Evolutionary conservation across 2,888 invertebrate genomes (phyloP).

Genomic region (Hypomecis punctinalis): DNA sequence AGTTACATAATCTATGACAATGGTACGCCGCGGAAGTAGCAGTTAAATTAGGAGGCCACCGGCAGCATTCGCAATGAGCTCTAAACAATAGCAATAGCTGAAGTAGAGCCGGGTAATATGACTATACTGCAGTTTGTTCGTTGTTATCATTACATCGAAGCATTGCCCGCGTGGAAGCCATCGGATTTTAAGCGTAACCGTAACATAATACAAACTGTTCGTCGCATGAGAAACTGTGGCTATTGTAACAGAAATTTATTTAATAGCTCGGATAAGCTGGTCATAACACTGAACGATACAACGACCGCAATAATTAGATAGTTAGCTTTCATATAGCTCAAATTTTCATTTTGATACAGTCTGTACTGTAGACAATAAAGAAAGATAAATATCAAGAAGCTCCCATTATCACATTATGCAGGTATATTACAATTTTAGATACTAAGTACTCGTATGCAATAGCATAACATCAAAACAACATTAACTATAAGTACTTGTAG

Average conservation of each 20-base stretch:
- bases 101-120: conserved; percentile 38
- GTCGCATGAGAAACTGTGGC: conserved; percentile 14
- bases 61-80: conserved; percentile 59
- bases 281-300: conserved; percentile 9
- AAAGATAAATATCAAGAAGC: neutral
- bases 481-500: too few species aligned
- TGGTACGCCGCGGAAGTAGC: conserved; percentile 54
- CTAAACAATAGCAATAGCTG: conserved; percentile 56
- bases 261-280: conserved; percentile 12
- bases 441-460: too few species aligned
- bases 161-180: conserved; percentile 19
- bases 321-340: conserved; percentile 1
- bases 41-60: conserved; percentile 63
- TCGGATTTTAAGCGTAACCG: conserved; percentile 24
- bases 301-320: conserved; percentile 12
- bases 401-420: too few species aligned
- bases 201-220: conserved; percentile 10
- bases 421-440: too few species aligned
- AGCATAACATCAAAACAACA: too few species aligned
- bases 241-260: conserved; percentile 14
- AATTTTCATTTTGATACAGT: neutral
- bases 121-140: conserved; percentile 18
- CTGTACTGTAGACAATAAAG: neutral
- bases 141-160: conserved; percentile 30
- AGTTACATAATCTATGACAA: conserved; percentile 36